Conservation (phyloP, 23 tunicate species). For the Halocynthia aurantium region DNA sequence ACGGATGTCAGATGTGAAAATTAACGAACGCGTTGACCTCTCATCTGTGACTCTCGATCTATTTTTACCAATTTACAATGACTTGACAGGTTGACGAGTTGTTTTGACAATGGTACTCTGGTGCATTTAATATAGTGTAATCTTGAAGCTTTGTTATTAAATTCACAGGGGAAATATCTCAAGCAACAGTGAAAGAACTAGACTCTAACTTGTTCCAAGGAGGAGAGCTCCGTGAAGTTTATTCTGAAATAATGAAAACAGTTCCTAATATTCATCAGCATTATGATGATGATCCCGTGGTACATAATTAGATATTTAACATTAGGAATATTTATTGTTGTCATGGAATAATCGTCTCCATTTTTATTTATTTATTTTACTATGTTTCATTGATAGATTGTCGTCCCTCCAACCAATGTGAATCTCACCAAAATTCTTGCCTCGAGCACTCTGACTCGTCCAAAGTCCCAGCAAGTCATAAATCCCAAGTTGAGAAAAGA, state of each 20-base stretch:
- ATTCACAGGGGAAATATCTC: constrained; percentile 80
- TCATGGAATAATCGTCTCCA: neutral
- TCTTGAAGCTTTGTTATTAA: no score
- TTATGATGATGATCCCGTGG: constrained; percentile 68
- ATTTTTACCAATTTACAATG: constrained; percentile 68
- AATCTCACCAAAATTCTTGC: constrained; percentile 56
- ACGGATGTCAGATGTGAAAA: constrained; percentile 51
- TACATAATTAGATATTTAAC: constrained; percentile 14
- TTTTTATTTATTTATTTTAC: neutral
- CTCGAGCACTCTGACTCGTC: constrained; percentile 50
- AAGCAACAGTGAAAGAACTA: constrained; percentile 57
- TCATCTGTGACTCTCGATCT: constrained; percentile 39
- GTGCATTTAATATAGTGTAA: neutral
- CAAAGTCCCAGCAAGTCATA: constrained; percentile 51
- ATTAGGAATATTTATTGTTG: neutral
- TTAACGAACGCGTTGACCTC: constrained; percentile 69
- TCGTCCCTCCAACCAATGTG: constrained; percentile 43
- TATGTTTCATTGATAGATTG: constrained; percentile 28
- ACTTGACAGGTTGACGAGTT: constrained; percentile 42
- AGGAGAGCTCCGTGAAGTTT: constrained; percentile 79
- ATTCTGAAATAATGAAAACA: constrained; percentile 78
- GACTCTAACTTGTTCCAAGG: constrained; percentile 83
- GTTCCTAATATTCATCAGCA: constrained; percentile 53
- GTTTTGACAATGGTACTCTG: neutral
- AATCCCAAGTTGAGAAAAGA: constrained; percentile 38